These are phyloP conservation scores for Dromiciops gliroides DNA, from an alignment of 2,113 vertebrate species.

Conservation along the genomic window DNA sequence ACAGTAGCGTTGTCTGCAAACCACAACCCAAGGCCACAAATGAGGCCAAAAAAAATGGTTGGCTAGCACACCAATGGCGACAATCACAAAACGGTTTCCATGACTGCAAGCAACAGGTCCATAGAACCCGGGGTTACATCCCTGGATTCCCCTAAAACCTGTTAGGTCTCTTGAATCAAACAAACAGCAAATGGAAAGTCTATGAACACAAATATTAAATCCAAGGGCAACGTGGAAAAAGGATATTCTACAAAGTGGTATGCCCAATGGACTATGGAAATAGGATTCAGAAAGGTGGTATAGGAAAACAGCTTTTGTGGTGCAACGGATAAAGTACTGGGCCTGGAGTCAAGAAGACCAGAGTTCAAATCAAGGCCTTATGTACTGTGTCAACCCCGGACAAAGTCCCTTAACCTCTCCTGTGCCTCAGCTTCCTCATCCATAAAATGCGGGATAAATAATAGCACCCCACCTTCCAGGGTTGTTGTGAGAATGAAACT, in stretches of 20 bases:
- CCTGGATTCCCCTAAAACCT: not conserved
- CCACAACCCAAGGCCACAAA: conserved; percentile 94
- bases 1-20: conserved; percentile 96
- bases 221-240: not conserved
- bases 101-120: conserved; percentile 69
- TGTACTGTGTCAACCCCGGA: not conserved
- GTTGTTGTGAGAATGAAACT: not conserved
- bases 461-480: not conserved
- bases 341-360: not conserved
- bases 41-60: conserved; percentile 98
- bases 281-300: not conserved
- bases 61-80: conserved; percentile 95
- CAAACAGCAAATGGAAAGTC: not conserved
- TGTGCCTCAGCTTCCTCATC: not conserved
- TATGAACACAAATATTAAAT: not conserved
- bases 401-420: no score
- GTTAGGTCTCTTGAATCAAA: not conserved
- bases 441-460: not conserved
- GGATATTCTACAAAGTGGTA: not conserved
- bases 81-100: conserved; percentile 98
- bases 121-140: conserved; percentile 50
- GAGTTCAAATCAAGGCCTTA: not conserved
- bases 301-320: not conserved
- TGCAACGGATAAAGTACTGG: not conserved
- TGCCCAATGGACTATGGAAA: not conserved